Evolutionary conservation across 2,113 vertebrate species (phyloP), one percentile per base, ranked within the genome.

Genomic region (Choloepus hoffmanni): DNA sequence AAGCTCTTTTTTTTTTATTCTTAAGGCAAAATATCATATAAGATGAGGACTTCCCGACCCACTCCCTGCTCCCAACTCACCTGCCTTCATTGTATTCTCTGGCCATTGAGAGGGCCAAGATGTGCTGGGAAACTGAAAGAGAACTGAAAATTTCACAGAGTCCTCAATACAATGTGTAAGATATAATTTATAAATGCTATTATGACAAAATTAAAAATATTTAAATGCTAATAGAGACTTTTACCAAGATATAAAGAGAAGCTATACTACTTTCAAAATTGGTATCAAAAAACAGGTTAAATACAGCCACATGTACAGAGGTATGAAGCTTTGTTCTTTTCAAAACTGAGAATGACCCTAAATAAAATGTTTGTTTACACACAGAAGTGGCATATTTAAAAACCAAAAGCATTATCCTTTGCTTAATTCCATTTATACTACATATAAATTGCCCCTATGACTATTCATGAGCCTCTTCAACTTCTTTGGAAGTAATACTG

Each of bases 11-110:
- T 85, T 2, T 10, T 83, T 68, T 89, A 96, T 87, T 95, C 82
- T 97, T 97, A 97, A 97, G 95, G 97, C 95, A 97, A 93, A 96
- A 96, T 87, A 70, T 96, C 73, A 88, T 78, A 76, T 60, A 92
- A 96, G 73, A 89, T 82, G 93, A 86, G 26, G 18, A 85, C 70
- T 65, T 28, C 48, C 50, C 60, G 63, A 72, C 19, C 40, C 16
- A 85, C 21, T 63, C 76, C 30, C 33, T 13, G 23, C 21, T 2
- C 33, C 83, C 45, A 85, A 58, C 30, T 19, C 40, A 79, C 30
- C 74, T 77, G 63, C 33, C 89, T 94, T 91, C 36, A 50, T 6
- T 92, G 43, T 78, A 86, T 83, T 88, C 58, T 82, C 67, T 92
- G 81, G 21, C 72, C 65, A 89, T 14, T 1, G 16, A 72, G 77